Percentiles rank a stretch among this genome's conserved stretches.
Evolutionary conservation across 2,113 vertebrate species (phyloP).

Genomic region (Lepidothrix coronata): DNA sequence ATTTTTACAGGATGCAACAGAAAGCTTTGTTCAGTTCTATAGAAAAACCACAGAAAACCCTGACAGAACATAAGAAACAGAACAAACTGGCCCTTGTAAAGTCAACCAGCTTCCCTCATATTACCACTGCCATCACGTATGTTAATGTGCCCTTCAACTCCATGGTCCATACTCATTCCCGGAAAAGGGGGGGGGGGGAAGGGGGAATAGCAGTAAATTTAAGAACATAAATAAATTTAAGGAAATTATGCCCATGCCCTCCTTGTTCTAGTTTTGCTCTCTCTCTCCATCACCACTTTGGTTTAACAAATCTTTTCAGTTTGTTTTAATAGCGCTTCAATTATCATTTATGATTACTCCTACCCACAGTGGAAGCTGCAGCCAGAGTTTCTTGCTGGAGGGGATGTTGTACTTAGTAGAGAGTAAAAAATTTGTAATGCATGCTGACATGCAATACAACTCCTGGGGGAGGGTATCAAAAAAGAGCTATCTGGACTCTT

Average conservation of each 20-base stretch:
- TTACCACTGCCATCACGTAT: not conserved
- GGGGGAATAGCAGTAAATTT: not conserved
- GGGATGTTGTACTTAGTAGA: not conserved
- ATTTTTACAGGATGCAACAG: not conserved
- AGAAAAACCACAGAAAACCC: not conserved
- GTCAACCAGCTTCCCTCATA: not conserved
- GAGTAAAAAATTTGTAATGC: not conserved
- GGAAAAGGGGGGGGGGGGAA: not conserved
- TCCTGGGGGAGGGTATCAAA: not conserved
- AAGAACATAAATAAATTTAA: not conserved
- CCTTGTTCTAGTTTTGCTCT: not conserved
- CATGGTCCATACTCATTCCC: not conserved
- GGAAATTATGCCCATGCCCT: not conserved
- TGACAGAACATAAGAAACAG: not conserved
- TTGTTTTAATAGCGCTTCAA: not conserved
- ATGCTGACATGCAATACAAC: not conserved
- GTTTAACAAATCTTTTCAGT: not conserved
- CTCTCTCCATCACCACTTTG: not conserved
- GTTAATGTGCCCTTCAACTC: not conserved
- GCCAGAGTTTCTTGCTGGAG: not conserved
- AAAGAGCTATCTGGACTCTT: not conserved
- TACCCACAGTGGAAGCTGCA: not conserved
- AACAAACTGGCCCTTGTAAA: not conserved
- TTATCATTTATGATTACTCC: not conserved
- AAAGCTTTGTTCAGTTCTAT: not conserved